Conservation (phyloP, 2,888 invertebrate species). For the Cheilosia impressa region DNA sequence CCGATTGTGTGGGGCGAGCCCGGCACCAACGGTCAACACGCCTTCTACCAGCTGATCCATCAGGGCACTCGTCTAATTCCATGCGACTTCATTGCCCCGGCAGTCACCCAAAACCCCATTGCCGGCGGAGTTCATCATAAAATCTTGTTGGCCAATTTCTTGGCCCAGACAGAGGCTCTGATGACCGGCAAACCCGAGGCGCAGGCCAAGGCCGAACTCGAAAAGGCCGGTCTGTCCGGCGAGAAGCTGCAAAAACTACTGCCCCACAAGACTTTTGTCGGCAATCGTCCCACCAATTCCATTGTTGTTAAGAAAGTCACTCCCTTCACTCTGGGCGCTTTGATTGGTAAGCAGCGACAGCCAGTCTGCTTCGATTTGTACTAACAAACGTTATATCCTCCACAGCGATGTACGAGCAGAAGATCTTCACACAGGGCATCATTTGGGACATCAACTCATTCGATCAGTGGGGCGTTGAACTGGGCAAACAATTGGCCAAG, state of each 20-base stretch:
- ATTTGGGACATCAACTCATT: conserved; percentile 99
- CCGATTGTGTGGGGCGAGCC: conserved; percentile 92
- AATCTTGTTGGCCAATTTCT: conserved; percentile 97
- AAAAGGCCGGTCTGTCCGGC: conserved; percentile 90
- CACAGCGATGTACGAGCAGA: conserved; percentile 98
- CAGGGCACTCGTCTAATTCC: conserved; percentile 94
- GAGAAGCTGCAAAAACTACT: conserved; percentile 91
- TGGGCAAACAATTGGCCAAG: conserved; percentile 99
- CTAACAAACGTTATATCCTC: conserved; percentile 7
- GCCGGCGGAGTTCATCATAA: conserved; percentile 93
- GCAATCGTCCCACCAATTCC: conserved; percentile 98
- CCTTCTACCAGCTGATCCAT: conserved; percentile 99
- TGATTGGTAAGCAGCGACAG: conserved; percentile 89
- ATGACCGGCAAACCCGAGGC: conserved; percentile 90
- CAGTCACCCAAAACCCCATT: conserved; percentile 94
- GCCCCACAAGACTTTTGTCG: conserved; percentile 98
- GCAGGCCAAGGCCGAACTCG: conserved; percentile 90
- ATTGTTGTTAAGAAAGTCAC: conserved; percentile 95
- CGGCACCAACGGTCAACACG: conserved; percentile 99
- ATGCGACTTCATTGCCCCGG: conserved; percentile 98
- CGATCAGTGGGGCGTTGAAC: conserved; percentile 99
- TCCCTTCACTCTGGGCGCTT: conserved; percentile 95
- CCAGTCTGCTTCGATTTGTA: not conserved
- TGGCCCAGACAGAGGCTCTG: conserved; percentile 99
- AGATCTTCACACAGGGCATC: conserved; percentile 98